phyloP scores from a whole-genome alignment of 2,888 invertebrate species.

The Ennomos fuscantarius region DNA sequence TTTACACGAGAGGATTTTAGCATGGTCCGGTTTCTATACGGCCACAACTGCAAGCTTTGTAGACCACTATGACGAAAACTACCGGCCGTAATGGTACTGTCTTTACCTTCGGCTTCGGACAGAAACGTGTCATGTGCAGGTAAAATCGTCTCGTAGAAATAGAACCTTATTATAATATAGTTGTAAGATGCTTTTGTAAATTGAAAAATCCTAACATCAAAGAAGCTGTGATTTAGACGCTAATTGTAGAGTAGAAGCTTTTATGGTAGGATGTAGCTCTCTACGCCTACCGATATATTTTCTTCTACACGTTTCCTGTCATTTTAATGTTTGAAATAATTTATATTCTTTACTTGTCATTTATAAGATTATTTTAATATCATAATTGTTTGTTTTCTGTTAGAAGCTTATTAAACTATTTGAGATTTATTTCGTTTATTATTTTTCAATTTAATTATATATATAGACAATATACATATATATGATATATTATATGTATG shows the following conservation, averaged over 20 bases:
- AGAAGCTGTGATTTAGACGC: constrained; percentile 59
- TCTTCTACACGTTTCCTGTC: constrained; percentile 1
- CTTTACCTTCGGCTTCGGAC: too few species aligned
- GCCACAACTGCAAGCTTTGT: too few species aligned
- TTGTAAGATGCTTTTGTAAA: constrained; percentile 31
- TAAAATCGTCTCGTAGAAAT: neutral
- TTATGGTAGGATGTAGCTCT: constrained; percentile 8
- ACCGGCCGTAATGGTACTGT: too few species aligned
- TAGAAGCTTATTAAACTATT: constrained; percentile 6
- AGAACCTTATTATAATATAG: constrained; percentile 4
- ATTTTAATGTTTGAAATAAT: neutral
- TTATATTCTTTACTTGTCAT: neutral
- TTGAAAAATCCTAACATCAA: constrained; percentile 48
- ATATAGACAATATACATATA: too few species aligned
- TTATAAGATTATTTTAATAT: constrained; percentile 8
- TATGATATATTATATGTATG: too few species aligned
- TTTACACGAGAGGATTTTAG: too few species aligned
- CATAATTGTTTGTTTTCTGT: constrained; percentile 6
- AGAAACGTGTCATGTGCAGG: too few species aligned
- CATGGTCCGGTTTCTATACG: too few species aligned
- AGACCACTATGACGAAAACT: too few species aligned
- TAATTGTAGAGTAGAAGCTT: constrained; percentile 29
- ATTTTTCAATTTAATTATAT: too few species aligned
- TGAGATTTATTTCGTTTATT: neutral
- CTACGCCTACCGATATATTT: constrained; percentile 3